Evolutionary conservation across 2,888 invertebrate genomes (phyloP).

Genomic region (Tetanocera ferruginea): DNA sequence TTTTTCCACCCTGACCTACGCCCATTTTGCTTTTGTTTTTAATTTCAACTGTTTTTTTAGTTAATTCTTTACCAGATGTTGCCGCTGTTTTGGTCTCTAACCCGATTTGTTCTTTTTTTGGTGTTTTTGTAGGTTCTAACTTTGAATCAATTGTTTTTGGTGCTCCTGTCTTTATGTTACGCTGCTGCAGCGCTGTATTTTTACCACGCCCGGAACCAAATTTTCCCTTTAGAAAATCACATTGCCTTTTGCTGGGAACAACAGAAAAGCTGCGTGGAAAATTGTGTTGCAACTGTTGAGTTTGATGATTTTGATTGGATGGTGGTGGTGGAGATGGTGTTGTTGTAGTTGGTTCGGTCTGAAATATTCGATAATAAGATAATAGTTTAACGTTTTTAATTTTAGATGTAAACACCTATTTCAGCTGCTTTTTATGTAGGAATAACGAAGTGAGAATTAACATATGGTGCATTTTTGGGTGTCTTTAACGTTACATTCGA

Average conservation of each 20-base stretch:
- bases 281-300: conserved; percentile 47
- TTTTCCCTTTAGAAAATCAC: conserved; percentile 61
- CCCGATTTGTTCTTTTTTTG: conserved; percentile 24
- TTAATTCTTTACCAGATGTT: not conserved
- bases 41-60: conserved; percentile 13
- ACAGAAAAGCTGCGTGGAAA: conserved; percentile 56
- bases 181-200: conserved; percentile 35
- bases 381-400: no score
- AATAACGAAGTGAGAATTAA: no score
- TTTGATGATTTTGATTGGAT: conserved; percentile 27
- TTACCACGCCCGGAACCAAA: conserved; percentile 59
- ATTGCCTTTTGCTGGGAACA: conserved; percentile 64
- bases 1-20: conserved; percentile 58
- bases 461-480: no score
- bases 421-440: no score
- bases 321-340: conserved; percentile 6
- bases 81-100: not conserved
- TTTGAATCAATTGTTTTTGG: conserved; percentile 23
- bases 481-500: no score
- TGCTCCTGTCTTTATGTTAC: not conserved
- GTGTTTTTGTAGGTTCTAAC: conserved; percentile 4
- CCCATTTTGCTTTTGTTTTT: conserved; percentile 44
- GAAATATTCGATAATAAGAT: not conserved
- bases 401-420: no score
- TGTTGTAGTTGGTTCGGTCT: conserved; percentile 33